Base-by-base conservation (phyloP, 2,888 invertebrate genomes). In the Diabrotica balteata region DNA sequence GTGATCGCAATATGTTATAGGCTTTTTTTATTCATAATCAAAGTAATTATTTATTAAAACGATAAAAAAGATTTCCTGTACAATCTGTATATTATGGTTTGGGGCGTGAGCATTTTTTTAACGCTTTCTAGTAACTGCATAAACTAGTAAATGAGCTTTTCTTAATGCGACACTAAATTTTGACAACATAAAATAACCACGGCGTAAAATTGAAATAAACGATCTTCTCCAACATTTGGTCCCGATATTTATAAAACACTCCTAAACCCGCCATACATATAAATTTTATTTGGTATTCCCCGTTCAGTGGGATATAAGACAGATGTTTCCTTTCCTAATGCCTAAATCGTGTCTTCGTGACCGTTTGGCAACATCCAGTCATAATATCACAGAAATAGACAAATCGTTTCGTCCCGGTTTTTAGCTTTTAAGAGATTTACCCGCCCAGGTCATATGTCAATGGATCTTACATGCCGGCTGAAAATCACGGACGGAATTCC, bases 381-480 rank as follows among this genome's bases (percentile, higher is more conserved):
- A 78, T 74, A 78, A 78, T 77, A 78, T 70, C 70, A 75, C 76
- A 66, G 77, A 78, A 77, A 78, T 78, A 78, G 77, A 78, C 77
- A 78, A 78, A 78, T 78, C 77, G 73, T 72, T 66, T 58, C 58
- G 75, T 60, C 69, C 60, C 61, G 65, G 58, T 68, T 66, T 67
- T 61, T 71, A 63, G 71, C 65, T 66, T 66, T 66, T 47, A 60
- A 60, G 50, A 54, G 22, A 46, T 57, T 58, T n/a, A 61, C 68
- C 70, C 70, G 68, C 72, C 72, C 72, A 62, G 64, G 68, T 67
- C 67, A 65, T 70, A 70, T 68, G 68, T 72, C 69, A 70, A 69
- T 64, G 64, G 52, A 63, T 66, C 59, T 8, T 50, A n/a, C 59
- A 53, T 22, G 54, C 10, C 49, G 49, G 32, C 47, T 22, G 43